phyloP scores from a whole-genome alignment of 2,113 vertebrate species.

The Catharus minimus region DNA sequence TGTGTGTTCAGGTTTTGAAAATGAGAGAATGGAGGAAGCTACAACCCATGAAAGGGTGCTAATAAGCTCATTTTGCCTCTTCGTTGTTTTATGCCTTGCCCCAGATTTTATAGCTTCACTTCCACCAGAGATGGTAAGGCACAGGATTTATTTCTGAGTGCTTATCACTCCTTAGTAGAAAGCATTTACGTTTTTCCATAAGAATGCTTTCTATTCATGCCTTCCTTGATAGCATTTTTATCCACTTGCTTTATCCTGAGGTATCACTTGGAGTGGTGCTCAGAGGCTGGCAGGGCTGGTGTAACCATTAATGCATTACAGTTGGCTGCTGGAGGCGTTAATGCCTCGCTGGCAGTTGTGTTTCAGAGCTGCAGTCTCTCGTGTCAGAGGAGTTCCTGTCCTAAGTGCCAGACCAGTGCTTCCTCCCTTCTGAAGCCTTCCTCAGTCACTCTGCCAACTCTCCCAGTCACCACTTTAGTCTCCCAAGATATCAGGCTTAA shows the following conservation, averaged over 20 bases:
- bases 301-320: not conserved
- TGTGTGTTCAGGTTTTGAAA: not conserved
- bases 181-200: not conserved
- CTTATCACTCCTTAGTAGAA: not conserved
- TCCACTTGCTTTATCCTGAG: not conserved
- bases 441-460: not conserved
- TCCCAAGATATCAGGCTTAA: not conserved
- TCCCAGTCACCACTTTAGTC: not conserved
- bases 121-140: not conserved
- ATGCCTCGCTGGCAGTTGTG: not conserved
- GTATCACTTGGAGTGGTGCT: not conserved
- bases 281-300: not conserved
- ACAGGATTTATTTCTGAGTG: not conserved
- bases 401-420: not conserved
- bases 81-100: not conserved
- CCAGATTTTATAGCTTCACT: not conserved
- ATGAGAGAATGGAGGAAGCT: not conserved
- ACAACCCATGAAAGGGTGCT: not conserved
- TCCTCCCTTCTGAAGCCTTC: not conserved
- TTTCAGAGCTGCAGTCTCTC: not conserved
- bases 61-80: not conserved
- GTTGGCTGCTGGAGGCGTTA: conserved; percentile 2
- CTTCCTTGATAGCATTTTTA: conserved; percentile 2
- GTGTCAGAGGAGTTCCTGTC: not conserved
- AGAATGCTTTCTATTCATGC: not conserved